Evolutionary conservation across 1,140 invertebrate genomes (phyloP).

Genomic region (Laodelphax striatellus): DNA sequence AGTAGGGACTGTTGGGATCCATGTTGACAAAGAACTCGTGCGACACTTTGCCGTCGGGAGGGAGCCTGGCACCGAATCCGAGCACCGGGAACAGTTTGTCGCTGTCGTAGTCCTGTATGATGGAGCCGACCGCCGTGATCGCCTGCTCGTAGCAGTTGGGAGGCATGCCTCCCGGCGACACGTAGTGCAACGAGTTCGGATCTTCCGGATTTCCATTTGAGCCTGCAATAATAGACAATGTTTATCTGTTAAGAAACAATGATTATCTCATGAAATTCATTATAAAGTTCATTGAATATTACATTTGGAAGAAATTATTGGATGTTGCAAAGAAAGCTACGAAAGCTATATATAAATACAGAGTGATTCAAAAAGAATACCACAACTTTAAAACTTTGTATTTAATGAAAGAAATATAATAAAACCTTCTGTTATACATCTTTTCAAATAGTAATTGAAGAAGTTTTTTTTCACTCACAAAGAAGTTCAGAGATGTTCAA

Average conservation of each 20-base stretch:
- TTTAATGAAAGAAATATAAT: no score
- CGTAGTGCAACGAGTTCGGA: slow-evolving; percentile 44
- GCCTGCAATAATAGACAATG: slow-evolving; percentile 32
- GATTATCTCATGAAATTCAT: no score
- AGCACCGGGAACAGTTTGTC: slow-evolving; percentile 44
- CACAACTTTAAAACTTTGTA: no score
- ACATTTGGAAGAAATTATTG: no score
- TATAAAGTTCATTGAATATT: not conserved
- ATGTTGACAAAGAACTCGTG: slow-evolving; percentile 49
- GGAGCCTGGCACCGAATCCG: slow-evolving; percentile 43
- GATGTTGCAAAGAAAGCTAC: no score
- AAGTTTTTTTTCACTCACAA: no score
- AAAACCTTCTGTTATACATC: no score
- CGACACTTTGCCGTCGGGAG: slow-evolving; percentile 38
- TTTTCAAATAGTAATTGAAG: no score
- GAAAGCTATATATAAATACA: no score
- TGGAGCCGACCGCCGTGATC: slow-evolving; percentile 44
- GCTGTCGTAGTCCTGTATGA: slow-evolving; percentile 49
- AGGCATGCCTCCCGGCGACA: slow-evolving; percentile 24
- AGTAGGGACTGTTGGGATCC: slow-evolving; percentile 43
- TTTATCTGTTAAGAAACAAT: no score
- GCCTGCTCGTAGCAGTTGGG: slow-evolving; percentile 47
- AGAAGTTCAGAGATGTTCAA: no score
- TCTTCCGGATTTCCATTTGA: slow-evolving; percentile 48
- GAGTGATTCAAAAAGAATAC: no score